Evolutionary conservation across 2,888 invertebrate species (phyloP).

Genomic region (Orthosia gothica): DNA sequence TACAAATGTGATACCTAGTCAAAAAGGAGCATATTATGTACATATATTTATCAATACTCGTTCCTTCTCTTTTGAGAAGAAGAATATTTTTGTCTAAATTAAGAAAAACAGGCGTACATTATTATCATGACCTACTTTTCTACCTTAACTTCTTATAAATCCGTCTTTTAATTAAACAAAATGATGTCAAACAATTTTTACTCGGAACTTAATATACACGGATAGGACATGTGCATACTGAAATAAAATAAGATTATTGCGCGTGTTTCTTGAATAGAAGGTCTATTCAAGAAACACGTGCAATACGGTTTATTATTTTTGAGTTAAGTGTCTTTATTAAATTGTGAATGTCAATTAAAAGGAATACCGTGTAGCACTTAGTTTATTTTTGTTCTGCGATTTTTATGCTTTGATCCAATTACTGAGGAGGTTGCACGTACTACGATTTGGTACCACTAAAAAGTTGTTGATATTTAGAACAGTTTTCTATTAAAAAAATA

Average conservation of each 20-base stretch:
- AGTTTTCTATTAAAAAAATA: neutral
- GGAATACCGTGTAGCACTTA: neutral
- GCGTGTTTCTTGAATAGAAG: constrained; percentile 11
- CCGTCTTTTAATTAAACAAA: constrained; percentile 1
- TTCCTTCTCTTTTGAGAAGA: too few species aligned
- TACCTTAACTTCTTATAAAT: neutral
- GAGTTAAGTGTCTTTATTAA: constrained; percentile 16
- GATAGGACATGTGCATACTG: constrained; percentile 36
- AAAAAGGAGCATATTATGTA: too few species aligned
- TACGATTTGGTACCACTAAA: too few species aligned
- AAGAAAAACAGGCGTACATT: too few species aligned
- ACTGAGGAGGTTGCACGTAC: too few species aligned
- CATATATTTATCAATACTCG: too few species aligned
- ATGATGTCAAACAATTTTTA: constrained; percentile 14
- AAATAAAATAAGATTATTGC: constrained; percentile 19
- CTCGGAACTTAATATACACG: neutral
- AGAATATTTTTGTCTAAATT: too few species aligned
- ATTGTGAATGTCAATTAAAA: constrained; percentile 24
- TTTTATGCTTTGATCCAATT: too few species aligned
- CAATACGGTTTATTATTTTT: neutral
- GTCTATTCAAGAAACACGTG: too few species aligned
- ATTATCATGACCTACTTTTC: too few species aligned
- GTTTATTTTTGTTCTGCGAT: neutral
- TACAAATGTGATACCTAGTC: too few species aligned
- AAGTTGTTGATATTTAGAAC: neutral